Evolutionary conservation across 2,113 vertebrate genomes (phyloP).

Genomic region (human (Homo sapiens)): GRCh38 chr20:50767501-50768000

Average conservation of each 20-base stretch:
- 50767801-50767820: background rate
- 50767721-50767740: background rate
- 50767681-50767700: background rate
- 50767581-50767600: background rate
- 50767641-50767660: background rate
- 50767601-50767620: background rate
- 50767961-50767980: background rate
- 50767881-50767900: background rate
- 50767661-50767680: background rate
- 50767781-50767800: background rate
- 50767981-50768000: background rate
- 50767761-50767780: background rate
- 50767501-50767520: too few relatives aligned
- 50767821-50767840: background rate
- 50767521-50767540: background rate
- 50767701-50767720: background rate
- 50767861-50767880: background rate
- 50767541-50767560: background rate
- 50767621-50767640: background rate
- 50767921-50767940: background rate
- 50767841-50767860: background rate
- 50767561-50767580: background rate
- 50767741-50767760: background rate
- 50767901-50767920: rapidly evolving
- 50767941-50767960: background rate